These are phyloP conservation scores for Drosophila phalerata DNA, from an alignment of 2,888 invertebrate species.

Conservation along the genomic window DNA sequence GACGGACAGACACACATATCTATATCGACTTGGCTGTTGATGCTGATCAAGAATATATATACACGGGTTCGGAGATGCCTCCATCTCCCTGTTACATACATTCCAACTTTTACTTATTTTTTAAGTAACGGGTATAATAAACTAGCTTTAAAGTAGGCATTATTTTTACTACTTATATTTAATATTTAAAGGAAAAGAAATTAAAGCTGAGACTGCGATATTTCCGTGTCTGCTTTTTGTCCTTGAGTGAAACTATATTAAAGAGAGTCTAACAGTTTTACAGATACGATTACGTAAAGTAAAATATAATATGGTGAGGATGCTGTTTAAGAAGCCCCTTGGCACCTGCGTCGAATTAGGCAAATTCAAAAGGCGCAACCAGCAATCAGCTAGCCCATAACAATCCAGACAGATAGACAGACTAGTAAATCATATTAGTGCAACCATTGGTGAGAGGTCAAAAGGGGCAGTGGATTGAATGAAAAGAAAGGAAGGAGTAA, in stretches of 20 bases:
- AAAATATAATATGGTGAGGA: background rate
- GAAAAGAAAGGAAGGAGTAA: background rate
- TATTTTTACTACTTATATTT: no score
- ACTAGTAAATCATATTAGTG: conserved; percentile 66
- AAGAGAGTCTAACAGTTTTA: background rate
- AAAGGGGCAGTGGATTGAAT: background rate
- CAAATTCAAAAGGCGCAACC: conserved; percentile 25
- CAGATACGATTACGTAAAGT: background rate
- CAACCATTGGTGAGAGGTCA: conserved; percentile 2
- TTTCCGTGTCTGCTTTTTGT: no score
- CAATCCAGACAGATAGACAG: conserved; percentile 35
- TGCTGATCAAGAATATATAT: no score
- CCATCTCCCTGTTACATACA: no score
- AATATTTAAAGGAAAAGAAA: no score
- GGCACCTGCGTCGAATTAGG: conserved; percentile 25
- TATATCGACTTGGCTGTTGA: no score
- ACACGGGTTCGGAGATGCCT: no score
- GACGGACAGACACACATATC: no score
- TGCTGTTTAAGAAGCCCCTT: background rate
- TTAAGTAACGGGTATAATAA: no score
- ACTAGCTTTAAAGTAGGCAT: no score
- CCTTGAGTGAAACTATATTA: background rate
- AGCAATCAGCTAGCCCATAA: conserved; percentile 20
- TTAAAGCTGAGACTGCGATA: no score
- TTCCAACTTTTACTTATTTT: no score